Base-by-base conservation (phyloP, 2,797 vertebrate species). In the Scolopax bukidnonensis region DNA sequence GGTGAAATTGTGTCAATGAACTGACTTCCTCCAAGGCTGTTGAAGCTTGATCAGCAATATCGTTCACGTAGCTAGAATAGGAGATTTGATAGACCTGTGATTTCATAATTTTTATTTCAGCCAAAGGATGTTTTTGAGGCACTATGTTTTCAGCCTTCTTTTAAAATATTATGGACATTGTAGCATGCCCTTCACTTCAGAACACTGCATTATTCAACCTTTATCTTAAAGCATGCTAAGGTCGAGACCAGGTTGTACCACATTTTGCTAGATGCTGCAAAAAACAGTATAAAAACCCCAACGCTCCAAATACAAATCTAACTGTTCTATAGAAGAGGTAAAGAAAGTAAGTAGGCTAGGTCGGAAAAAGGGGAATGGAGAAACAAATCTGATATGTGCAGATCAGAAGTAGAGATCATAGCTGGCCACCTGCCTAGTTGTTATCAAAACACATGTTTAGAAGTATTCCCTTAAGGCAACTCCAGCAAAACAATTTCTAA, bases 381-480 rank as follows among this genome's bases (percentile, higher is more conserved):
- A 84, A 81, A 79, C 36, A 82, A 86, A 91, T 63, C 70, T 87
- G 79, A 68, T 79, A n/a, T 16, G 16, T 61, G 41, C 51, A 82
- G 63, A 73, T 84, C 36, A 2, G 0, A 19, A 73, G 54, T 11
- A 84, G 83, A 90, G 63, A 88, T 87, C 87, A 67, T 32, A 76
- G 63, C 32, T 91, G 87, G 67, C 43, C 43, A 79, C 43, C 33
- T 90, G 91, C 77, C 63, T 82, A 70, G 16, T 3, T 80, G 38
- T 77, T 89, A 91, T 64, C 67, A 94, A 91, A 96, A 90, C 51
- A 93, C 21, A 69, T 67, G 15, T 90, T 90, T 89, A 89, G 63
- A 93, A 70, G 43, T 75, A 82, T 74, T 90, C 28, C 51, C 56
- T 80, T 57, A 64, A 80, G 74, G 43, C 83, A 88, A 76, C 13